Percentiles rank a stretch among this genome's conserved stretches.
Conservation (phyloP, 2,113 vertebrate genomes). For the Steatornis caripensis region DNA sequence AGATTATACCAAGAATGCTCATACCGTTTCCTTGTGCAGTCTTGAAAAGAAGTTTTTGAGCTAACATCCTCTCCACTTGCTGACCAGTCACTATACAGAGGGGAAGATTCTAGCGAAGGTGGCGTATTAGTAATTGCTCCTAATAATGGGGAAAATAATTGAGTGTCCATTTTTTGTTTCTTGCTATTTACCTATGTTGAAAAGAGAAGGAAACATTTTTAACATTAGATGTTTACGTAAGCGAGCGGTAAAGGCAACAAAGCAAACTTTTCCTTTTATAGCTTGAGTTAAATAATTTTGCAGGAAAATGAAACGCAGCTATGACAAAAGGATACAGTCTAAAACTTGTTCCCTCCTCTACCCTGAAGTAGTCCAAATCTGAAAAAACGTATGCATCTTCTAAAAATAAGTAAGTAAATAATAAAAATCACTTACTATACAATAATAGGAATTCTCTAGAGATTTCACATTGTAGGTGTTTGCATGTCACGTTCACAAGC, state of each 20-base stretch:
- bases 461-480: background rate
- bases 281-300: background rate
- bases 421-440: background rate
- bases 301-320: rapidly evolving
- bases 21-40: constrained; percentile 45
- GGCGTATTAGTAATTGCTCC: background rate
- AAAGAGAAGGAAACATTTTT: background rate
- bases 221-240: background rate
- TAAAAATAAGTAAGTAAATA: background rate
- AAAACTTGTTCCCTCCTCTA: background rate
- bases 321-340: rapidly evolving
- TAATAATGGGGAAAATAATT: constrained; percentile 29
- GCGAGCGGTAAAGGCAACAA: background rate
- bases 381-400: background rate
- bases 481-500: rapidly evolving
- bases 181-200: background rate
- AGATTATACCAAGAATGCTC: background rate
- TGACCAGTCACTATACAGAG: background rate
- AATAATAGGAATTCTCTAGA: background rate
- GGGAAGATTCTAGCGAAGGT: background rate
- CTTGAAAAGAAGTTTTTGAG: background rate
- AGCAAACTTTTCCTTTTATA: background rate
- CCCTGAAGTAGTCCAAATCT: background rate
- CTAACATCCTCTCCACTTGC: background rate
- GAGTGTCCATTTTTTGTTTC: constrained; percentile 44